Evolutionary conservation across 2,888 invertebrate genomes (phyloP).

Genomic region (Acanthacorydalis orientalis): DNA sequence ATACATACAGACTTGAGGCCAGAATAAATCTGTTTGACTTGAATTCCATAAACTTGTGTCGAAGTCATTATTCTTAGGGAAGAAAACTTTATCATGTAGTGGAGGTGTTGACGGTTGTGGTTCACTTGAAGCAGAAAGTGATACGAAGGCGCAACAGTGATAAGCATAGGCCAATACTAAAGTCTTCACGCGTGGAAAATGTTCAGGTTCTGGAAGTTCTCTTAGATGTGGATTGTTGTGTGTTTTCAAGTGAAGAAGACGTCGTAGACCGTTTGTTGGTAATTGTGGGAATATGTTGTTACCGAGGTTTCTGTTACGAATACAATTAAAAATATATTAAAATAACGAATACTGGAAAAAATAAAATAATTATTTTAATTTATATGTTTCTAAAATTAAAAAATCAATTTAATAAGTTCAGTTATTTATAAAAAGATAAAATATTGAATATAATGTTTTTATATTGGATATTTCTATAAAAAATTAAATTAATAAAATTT

Average conservation of each 20-base stretch:
- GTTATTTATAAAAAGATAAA: neutral
- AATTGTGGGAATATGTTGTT: slow-evolving; percentile 73
- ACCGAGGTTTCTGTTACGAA: slow-evolving; percentile 58
- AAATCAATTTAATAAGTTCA: too few species aligned
- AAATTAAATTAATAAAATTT: too few species aligned
- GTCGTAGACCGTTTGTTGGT: slow-evolving; percentile 66
- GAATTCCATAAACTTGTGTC: slow-evolving; percentile 67
- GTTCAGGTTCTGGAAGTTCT: slow-evolving; percentile 74
- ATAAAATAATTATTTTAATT: too few species aligned
- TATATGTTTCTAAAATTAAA: too few species aligned
- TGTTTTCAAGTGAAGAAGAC: slow-evolving; percentile 70
- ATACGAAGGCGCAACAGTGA: slow-evolving; percentile 85
- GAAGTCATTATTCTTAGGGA: slow-evolving; percentile 51
- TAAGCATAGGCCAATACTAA: slow-evolving; percentile 85
- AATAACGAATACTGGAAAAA: neutral
- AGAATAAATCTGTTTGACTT: slow-evolving; percentile 53
- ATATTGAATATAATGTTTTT: neutral
- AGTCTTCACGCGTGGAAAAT: slow-evolving; percentile 73
- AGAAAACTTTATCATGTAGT: slow-evolving; percentile 46
- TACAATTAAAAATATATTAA: neutral
- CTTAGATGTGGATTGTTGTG: slow-evolving; percentile 79
- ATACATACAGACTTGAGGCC: slow-evolving; percentile 65
- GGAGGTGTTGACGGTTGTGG: slow-evolving; percentile 29
- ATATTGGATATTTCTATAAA: neutral
- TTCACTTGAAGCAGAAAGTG: slow-evolving; percentile 35